These are phyloP conservation scores for Eupithecia centaureata DNA, from an alignment of 2,888 invertebrate genomes.

Conservation along the genomic window DNA sequence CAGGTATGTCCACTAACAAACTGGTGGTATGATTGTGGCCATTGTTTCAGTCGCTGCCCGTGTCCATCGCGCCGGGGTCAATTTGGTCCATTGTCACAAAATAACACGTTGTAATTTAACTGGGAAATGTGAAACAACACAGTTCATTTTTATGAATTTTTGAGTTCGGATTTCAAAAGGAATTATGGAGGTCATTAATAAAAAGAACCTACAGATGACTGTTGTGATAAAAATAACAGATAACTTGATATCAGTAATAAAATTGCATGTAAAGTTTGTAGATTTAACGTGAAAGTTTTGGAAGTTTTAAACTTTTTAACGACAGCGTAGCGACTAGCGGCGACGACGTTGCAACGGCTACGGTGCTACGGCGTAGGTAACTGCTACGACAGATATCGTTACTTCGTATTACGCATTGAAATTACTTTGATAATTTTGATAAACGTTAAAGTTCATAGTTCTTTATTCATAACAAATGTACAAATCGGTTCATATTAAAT, in stretches of 20 bases:
- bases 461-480: too few species aligned
- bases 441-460: too few species aligned
- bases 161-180: conserved; percentile 32
- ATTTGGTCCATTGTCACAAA: conserved; percentile 80
- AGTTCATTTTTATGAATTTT: conserved; percentile 42
- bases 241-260: conserved; percentile 1
- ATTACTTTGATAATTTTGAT: too few species aligned
- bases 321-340: conserved; percentile 1
- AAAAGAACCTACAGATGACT: not conserved
- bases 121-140: conserved; percentile 50
- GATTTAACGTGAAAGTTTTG: not conserved
- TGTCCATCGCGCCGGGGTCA: conserved; percentile 59
- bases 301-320: not conserved
- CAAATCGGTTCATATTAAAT: too few species aligned
- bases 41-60: conserved; percentile 60
- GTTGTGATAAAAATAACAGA: not conserved
- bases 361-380: conserved; percentile 14
- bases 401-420: not conserved
- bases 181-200: not conserved
- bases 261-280: not conserved
- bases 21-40: conserved; percentile 73
- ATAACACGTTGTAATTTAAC: conserved; percentile 68
- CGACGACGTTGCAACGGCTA: not conserved
- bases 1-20: conserved; percentile 62
- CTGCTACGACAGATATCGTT: conserved; percentile 9